Percentiles rank a stretch among this genome's conserved stretches.
Conservation (phyloP, 1,140 invertebrate species). For the Stegodyphus mimosarum region DNA sequence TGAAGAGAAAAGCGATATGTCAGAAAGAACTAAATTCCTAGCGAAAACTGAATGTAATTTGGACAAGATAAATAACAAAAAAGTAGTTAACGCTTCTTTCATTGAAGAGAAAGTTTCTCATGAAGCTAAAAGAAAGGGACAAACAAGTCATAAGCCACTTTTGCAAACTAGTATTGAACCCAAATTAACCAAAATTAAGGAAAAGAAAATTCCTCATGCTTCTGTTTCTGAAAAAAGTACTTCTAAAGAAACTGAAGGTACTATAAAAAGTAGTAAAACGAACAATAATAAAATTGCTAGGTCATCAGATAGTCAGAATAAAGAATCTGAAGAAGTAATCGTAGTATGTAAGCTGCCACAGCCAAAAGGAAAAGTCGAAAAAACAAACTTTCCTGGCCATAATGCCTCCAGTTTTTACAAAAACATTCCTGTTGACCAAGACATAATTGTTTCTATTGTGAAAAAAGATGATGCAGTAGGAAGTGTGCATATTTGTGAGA, state of each 20-base stretch:
- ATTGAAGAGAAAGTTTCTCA: not conserved
- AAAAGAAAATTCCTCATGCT: not conserved
- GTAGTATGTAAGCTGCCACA: slow-evolving; percentile 48
- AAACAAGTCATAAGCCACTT: not conserved
- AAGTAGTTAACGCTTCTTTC: too few species aligned
- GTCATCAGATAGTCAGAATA: not conserved
- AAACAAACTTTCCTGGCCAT: not conserved
- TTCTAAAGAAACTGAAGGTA: not conserved
- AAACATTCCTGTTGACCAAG: slow-evolving; percentile 35
- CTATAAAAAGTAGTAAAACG: not conserved
- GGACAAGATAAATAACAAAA: too few species aligned
- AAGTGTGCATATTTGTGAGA: not conserved
- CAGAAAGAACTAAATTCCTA: too few species aligned
- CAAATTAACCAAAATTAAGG: not conserved
- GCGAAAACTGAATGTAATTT: too few species aligned
- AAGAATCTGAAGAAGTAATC: slow-evolving; percentile 33
- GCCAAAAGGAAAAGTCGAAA: slow-evolving; percentile 7
- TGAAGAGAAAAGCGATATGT: too few species aligned
- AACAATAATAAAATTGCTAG: not conserved
- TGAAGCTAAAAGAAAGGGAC: not conserved
- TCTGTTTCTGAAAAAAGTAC: not conserved
- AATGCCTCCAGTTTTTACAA: not conserved
- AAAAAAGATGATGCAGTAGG: not conserved
- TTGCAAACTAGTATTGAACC: not conserved
- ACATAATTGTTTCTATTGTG: slow-evolving; percentile 24